Evolutionary conservation across 2,888 invertebrate species (phyloP), one percentile per base, ranked within the genome.

Genomic region (Scrobipalpa costella): DNA sequence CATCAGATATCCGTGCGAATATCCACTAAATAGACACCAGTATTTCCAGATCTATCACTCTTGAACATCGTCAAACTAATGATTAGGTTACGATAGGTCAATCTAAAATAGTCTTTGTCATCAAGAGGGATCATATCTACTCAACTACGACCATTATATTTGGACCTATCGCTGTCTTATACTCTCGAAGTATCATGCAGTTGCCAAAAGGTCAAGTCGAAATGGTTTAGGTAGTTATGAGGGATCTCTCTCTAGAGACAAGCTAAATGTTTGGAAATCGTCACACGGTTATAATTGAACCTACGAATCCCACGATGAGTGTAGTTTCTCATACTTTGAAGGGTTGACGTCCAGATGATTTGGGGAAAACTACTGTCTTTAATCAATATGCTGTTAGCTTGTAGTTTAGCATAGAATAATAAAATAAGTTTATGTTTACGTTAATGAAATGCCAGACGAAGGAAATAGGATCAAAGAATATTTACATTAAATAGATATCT

Each of bases 1-100:
- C 74, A 84, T 77, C 73, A 71, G 77, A 87, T 86, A 88, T 79
- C 73, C 88, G 88, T 89, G 88, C 81, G 88, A 89, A 84, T 13
- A 47, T 34, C 7, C 13, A 15, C 21, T 59, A 33, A n/a, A 13
- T 7, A 44, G 0, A 2, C 8, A 34, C 60, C 60, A 60, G 11
- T 13, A 17, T 17, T 8, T 15, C 1, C 11, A 19, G 60, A 60
- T 11, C 47, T 17, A 11, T 21, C 5, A 21, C 6, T 21, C 50
- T 52, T 11, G 13, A 21, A 55, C 33, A 15, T 50, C 11, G 7
- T 8, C 11, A 55, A 13, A 33, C 7, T 34, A 15, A 9, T 7
- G 21, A 11, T n/a, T 9, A 49, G 13, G 13, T 15, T n/a, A 15
- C 2, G 27, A 34, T 0, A 55, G 55, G 0, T 55, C 33, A 55